These are phyloP conservation scores for Creontiades dilutus DNA, from an alignment of 2,888 invertebrate genomes.

Conservation along the genomic window DNA sequence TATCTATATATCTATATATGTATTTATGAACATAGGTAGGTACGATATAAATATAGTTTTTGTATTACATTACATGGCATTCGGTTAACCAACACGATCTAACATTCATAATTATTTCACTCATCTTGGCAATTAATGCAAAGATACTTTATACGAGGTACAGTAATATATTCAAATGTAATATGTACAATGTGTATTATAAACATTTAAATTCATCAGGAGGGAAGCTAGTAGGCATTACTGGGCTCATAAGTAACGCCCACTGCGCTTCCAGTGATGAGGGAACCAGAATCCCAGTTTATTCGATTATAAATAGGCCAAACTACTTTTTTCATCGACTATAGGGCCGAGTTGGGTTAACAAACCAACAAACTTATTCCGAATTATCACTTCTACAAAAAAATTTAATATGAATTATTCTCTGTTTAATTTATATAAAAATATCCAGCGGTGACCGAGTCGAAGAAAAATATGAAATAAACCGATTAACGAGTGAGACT, in stretches of 20 bases:
- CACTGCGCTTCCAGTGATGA: constrained; percentile 34
- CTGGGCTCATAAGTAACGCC: constrained; percentile 73
- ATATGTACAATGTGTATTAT: constrained; percentile 28
- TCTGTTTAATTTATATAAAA: constrained; percentile 37
- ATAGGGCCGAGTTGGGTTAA: constrained; percentile 44
- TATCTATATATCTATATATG: not conserved
- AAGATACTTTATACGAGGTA: constrained; percentile 8
- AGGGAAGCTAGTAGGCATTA: constrained; percentile 62
- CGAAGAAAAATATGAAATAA: constrained; percentile 1
- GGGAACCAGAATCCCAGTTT: not conserved
- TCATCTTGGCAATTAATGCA: not conserved
- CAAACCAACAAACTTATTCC: not conserved
- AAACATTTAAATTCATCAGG: constrained; percentile 10
- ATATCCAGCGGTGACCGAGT: constrained; percentile 13
- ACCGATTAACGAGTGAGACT: not conserved
- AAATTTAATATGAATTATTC: not conserved
- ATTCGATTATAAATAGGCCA: constrained; percentile 71
- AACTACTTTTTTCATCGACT: constrained; percentile 71
- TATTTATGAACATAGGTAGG: constrained; percentile 19
- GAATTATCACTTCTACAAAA: not conserved
- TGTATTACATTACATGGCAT: constrained; percentile 4
- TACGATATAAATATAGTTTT: constrained; percentile 54
- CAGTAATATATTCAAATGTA: not conserved
- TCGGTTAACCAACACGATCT: not conserved
- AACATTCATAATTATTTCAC: not conserved